These are phyloP conservation scores for Timema podura DNA, from an alignment of 2,888 invertebrate genomes.

Conservation along the genomic window DNA sequence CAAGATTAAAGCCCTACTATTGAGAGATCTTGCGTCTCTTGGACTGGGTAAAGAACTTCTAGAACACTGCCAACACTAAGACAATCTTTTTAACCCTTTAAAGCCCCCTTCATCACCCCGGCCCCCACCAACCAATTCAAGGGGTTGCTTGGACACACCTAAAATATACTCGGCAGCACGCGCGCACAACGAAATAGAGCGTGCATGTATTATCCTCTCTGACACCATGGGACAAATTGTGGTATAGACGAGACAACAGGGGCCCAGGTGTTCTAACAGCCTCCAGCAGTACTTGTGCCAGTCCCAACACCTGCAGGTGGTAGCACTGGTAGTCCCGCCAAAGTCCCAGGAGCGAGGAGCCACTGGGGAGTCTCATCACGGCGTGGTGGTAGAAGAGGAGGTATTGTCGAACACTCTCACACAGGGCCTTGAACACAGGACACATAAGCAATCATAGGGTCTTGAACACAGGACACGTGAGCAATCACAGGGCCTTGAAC, in stretches of 20 bases:
- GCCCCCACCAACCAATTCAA: neutral
- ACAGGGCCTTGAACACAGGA: slow-evolving; percentile 50
- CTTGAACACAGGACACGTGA: too few species aligned
- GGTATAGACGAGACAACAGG: slow-evolving; percentile 61
- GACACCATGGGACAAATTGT: slow-evolving; percentile 56
- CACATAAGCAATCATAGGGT: too few species aligned
- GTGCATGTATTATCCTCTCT: slow-evolving; percentile 53
- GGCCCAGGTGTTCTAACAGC: slow-evolving; percentile 32
- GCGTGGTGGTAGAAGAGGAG: slow-evolving; percentile 56
- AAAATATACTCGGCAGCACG: slow-evolving; percentile 57
- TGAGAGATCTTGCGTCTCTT: too few species aligned
- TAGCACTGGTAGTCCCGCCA: slow-evolving; percentile 6
- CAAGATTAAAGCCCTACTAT: too few species aligned
- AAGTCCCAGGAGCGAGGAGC: slow-evolving; percentile 6
- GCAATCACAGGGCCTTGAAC: slow-evolving; percentile 57
- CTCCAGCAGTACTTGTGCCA: neutral
- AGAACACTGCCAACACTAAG: too few species aligned
- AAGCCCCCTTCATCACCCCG: too few species aligned
- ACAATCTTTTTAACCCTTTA: too few species aligned
- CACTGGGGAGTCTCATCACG: slow-evolving; percentile 42
- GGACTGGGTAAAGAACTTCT: too few species aligned
- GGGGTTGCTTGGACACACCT: slow-evolving; percentile 43
- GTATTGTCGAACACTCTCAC: slow-evolving; percentile 57
- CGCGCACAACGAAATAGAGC: slow-evolving; percentile 54
- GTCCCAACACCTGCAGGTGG: slow-evolving; percentile 6